Base-by-base conservation (phyloP, 2,113 vertebrate genomes). In the Ondatra zibethicus region DNA sequence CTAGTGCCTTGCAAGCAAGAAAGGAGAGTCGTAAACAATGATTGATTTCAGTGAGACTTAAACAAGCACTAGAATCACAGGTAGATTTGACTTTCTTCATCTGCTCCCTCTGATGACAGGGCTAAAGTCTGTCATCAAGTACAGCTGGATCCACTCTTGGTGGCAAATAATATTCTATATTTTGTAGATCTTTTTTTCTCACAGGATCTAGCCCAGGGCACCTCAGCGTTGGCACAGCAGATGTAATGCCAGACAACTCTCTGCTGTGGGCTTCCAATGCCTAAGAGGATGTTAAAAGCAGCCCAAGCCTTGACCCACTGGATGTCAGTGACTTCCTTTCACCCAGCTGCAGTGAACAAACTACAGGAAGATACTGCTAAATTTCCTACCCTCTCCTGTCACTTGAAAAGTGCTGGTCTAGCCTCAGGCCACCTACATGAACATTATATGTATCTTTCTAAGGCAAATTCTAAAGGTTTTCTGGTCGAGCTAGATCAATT, bases 241-340 rank as follows among this genome's bases (percentile, higher is more conserved):
- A 21, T 14, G 21, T 52, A 23, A 47, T 58, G 5, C 7, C 50
- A 78, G 47, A 29, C 42, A 52, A 31, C 45, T 81, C 76, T 25
- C 0, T 3, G 21, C 1, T n/a, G 2, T 39, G n/a, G 66, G 50
- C 50, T 23, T 1, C 14, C 3, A 52, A 23, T 10, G 45, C 16
- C 68, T 8, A 45, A 11, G 0, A 31, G 45, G 27, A 50, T n/a
- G 55, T 17, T 27, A 84, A 23, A n/a, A 39, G 80, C 55, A 61
- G 80, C 16, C 12, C 14, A 29, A 16, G 63, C 70, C 55, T 96
- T 33, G 7, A 16, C 4, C 23, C 13, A 21, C n/a, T 85, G 33
- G 19, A 33, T 17, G n/a, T 17, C 23, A 73, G 7, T 2, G 33
- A 9, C 0, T 27, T 19, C 25, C 25, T 29, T 7, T 16, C 9